These are phyloP conservation scores for Poecilia velifera DNA, from an alignment of 2,797 vertebrate genomes.

Conservation along the genomic window DNA sequence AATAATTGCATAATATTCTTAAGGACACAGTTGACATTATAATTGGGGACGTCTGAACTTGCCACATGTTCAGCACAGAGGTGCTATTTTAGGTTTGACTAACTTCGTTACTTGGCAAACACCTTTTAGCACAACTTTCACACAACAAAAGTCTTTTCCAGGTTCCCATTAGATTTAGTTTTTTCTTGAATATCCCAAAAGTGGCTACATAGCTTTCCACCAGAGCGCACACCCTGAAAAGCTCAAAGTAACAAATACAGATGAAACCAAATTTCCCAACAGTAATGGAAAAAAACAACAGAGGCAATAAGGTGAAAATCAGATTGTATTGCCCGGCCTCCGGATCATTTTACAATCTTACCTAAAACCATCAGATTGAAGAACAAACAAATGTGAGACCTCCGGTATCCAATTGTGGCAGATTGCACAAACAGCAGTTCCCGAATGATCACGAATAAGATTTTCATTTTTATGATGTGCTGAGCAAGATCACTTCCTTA, in stretches of 20 bases:
- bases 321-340: neutral
- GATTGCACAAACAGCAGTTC: conserved; percentile 10
- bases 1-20: too few species aligned
- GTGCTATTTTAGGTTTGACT: too few species aligned
- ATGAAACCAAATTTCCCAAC: neutral
- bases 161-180: too few species aligned
- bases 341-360: neutral
- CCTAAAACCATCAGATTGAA: neutral
- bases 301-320: neutral
- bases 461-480: conserved; percentile 17
- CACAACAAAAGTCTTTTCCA: too few species aligned
- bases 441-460: conserved; percentile 14
- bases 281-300: neutral
- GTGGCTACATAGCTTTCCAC: neutral
- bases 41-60: too few species aligned
- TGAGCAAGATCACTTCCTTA: conserved; percentile 16
- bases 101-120: too few species aligned
- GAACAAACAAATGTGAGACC: conserved; percentile 11
- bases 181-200: neutral
- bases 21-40: too few species aligned
- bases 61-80: too few species aligned
- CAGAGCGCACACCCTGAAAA: neutral
- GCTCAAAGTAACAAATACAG: neutral
- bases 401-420: conserved; percentile 1
- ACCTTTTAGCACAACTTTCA: too few species aligned